phyloP scores from a whole-genome alignment of 2,888 invertebrate genomes.

The Clivina fossor region DNA sequence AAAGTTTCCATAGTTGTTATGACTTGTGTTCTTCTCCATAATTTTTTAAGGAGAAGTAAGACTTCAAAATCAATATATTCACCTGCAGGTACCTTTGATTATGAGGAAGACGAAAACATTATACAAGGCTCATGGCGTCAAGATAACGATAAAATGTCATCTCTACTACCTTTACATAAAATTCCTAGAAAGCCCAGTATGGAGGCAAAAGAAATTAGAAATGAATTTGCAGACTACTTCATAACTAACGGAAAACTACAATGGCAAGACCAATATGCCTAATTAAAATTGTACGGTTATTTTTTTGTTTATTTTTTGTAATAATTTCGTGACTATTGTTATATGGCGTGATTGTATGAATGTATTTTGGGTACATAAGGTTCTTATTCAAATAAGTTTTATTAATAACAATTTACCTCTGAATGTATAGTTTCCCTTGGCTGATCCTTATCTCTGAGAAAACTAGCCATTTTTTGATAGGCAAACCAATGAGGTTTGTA shows the following conservation, averaged over 20 bases:
- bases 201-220: conserved; percentile 24
- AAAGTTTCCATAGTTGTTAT: conserved; percentile 38
- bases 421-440: conserved; percentile 5
- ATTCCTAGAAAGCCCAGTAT: conserved; percentile 32
- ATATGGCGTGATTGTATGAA: too few species aligned
- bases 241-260: conserved; percentile 18
- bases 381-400: not conserved
- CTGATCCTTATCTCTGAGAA: conserved; percentile 48
- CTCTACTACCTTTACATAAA: conserved; percentile 16
- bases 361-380: too few species aligned
- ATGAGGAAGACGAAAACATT: conserved; percentile 36
- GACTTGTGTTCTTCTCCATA: conserved; percentile 40
- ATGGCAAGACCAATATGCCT: conserved; percentile 30
- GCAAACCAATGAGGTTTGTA: conserved; percentile 56
- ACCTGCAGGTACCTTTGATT: conserved; percentile 40
- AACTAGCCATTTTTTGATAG: conserved; percentile 53
- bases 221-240: conserved; percentile 34
- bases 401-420: conserved; percentile 2
- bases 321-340: too few species aligned
- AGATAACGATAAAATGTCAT: conserved; percentile 6
- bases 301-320: too few species aligned
- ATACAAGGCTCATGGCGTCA: conserved; percentile 38
- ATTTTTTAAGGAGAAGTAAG: conserved; percentile 40
- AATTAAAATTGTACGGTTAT: too few species aligned
- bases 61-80: conserved; percentile 36